Conservation (phyloP, 2,113 vertebrate genomes). For the Cottus gobio region DNA sequence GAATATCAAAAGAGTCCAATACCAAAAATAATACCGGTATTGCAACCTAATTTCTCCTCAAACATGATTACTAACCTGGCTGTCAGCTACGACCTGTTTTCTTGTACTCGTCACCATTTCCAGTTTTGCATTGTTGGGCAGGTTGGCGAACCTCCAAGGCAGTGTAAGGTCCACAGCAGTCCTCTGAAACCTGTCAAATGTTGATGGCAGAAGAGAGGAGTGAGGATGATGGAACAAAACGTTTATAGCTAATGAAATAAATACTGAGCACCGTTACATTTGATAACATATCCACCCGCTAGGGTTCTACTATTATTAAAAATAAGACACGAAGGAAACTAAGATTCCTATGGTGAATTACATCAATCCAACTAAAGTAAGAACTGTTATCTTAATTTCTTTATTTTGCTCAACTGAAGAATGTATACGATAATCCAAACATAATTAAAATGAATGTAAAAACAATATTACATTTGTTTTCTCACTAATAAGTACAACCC, state of each 20-base stretch:
- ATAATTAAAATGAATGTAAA: background rate
- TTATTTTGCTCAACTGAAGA: background rate
- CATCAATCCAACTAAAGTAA: background rate
- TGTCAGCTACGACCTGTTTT: slow-evolving; percentile 77
- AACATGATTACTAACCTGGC: slow-evolving; percentile 79
- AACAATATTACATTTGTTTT: background rate
- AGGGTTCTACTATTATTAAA: background rate
- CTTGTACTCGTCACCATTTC: slow-evolving; percentile 90
- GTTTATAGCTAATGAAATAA: background rate
- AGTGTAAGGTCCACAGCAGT: slow-evolving; percentile 90
- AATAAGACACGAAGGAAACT: background rate
- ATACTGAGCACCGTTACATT: background rate
- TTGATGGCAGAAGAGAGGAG: background rate
- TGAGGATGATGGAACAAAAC: background rate
- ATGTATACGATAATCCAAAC: background rate
- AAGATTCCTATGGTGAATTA: background rate
- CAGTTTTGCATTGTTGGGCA: slow-evolving; percentile 98
- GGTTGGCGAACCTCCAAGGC: slow-evolving; percentile 94
- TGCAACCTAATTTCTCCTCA: background rate
- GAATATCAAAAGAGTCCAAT: slow-evolving; percentile 17
- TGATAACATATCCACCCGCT: background rate
- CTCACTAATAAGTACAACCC: background rate
- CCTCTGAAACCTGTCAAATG: slow-evolving; percentile 91
- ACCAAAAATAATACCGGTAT: background rate
- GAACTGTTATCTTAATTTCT: background rate